Evolutionary conservation across 1,140 invertebrate genomes (phyloP), one percentile per base, ranked within the genome.

Genomic region (Spodoptera litura): DNA sequence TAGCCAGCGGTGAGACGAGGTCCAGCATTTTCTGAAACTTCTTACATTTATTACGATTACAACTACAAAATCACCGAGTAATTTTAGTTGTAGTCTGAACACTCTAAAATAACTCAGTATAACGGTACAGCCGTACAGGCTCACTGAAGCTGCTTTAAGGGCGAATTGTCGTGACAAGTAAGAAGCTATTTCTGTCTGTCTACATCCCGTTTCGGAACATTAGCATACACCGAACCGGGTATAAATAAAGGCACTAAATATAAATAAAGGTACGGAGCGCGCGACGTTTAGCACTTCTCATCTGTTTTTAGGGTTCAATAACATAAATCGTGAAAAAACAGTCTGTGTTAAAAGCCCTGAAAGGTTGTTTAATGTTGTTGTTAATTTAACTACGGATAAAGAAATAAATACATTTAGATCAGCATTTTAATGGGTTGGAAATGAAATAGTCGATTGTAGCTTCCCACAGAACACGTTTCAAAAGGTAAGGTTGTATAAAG

Each of bases 151-250:
- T 25, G 58, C 71, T 83, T 78, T 83, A 83, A 80, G 83, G 85
- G 83, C 83, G 81, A 87, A 88, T 86, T 86, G 85, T 85, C 85
- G 82, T 80, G 85, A 89, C 84, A 85, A 80, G 77, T 78, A 81
- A 75, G 38, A 55, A 81, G 82, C 83, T 89, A 89, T 88, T 88
- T 85, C 81, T 81, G 86, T 83, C 81, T 81, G 83, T 66, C 76
- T 80, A 82, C 83, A 77, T 87, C 84, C 83, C 83, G 82, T 86
- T 87, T 87, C 82, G 83, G 82, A 79, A 74, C 80, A 81, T 83
- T 83, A 84, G 72, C 81, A 75, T 81, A 79, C 78, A 78, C 74
- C 78, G 79, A 79, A 81, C 79, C 68, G 80, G 64, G 82, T 85
- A 86, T 86, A 85, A 85, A 88, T 86, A 87, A 84, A 82, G 38